Evolutionary conservation across 2,113 vertebrate genomes (phyloP).

Genomic region (Meleagris gallopavo): DNA sequence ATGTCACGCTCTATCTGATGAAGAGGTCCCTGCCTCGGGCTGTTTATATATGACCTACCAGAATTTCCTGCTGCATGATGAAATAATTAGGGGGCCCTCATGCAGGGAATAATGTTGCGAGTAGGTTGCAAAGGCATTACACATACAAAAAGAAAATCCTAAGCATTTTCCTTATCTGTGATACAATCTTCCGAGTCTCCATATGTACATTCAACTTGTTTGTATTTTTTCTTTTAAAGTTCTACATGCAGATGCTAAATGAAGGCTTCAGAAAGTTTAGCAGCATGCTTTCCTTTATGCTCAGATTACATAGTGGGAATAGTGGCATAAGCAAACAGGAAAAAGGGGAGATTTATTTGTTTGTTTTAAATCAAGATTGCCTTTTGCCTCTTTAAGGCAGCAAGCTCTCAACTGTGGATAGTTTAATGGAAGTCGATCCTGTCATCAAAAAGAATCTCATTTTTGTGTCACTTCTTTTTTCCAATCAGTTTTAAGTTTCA

Average conservation of each 20-base stretch:
- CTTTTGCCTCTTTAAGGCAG: slow-evolving; percentile 48
- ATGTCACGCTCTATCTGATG: slow-evolving; percentile 86
- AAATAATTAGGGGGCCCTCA: slow-evolving; percentile 89
- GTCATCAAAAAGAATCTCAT: slow-evolving; percentile 1
- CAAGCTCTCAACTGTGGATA: neutral
- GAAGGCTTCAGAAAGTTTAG: slow-evolving; percentile 57
- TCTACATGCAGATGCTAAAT: slow-evolving; percentile 45
- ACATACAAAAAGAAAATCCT: slow-evolving; percentile 72
- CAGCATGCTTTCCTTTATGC: slow-evolving; percentile 35
- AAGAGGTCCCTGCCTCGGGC: slow-evolving; percentile 83
- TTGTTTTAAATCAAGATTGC: slow-evolving; percentile 69
- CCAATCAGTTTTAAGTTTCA: neutral
- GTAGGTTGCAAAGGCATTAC: slow-evolving; percentile 77
- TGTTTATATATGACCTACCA: slow-evolving; percentile 90
- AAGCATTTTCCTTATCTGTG: slow-evolving; percentile 75
- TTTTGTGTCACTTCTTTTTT: slow-evolving; percentile 38
- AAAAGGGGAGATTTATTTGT: slow-evolving; percentile 41
- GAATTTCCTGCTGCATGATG: slow-evolving; percentile 92
- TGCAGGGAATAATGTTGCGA: slow-evolving; percentile 75
- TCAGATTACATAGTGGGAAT: slow-evolving; percentile 39
- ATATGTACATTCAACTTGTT: slow-evolving; percentile 61
- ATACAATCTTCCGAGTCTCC: slow-evolving; percentile 70
- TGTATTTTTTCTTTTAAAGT: slow-evolving; percentile 68
- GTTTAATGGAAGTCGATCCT: slow-evolving; percentile 26
- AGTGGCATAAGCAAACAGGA: slow-evolving; percentile 59